Evolutionary conservation across 2,113 vertebrate species (phyloP), one percentile per base, ranked within the genome.

Genomic region (Rhagologus leucostigma): DNA sequence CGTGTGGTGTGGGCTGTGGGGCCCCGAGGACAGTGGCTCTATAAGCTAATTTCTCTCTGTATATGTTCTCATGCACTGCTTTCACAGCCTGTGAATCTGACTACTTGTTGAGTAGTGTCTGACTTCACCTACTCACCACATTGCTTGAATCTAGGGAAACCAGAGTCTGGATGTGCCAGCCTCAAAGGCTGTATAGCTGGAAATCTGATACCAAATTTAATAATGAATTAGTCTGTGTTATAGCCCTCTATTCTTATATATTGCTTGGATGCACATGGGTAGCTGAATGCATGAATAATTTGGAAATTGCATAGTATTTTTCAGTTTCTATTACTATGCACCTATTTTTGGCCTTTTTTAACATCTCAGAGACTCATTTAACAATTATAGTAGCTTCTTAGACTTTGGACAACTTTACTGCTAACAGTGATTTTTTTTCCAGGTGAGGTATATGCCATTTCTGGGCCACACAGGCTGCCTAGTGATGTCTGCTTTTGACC

Each of bases 361-460:
- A 32, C 30, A 70, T 64, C 44, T 84, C 27, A 22, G 50, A 67
- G 18, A 77, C 13, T 85, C 4, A 22, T 47, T 80, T 60, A 69
- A 49, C 22, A 53, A 7, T 65, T 69, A 17, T 9, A 69, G 8
- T 55, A 42, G n/a, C 33, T 71, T 79, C 57, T 59, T 79, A 19
- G 29, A 32, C 22, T 73, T 76, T 59, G 42, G 26, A 68, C 44
- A 50, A 52, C 17, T 63, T 75, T 12, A 20, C 7, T 84, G 13
- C 35, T 52, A 41, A 33, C 7, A 29, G 33, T 23, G 5, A 8
- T 46, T n/a, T 50, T 89, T 63, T 76, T 87, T 37, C 35, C 18
- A 30, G 42, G 8, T 0, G 0, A 41, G 27, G 9, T 63, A 3
- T 26, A 4, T 62, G n/a, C 42, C 0, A 0, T 59, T 94, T 91